Base-by-base conservation (phyloP, 2,797 vertebrate species). In the Gymnoscopelus microlampas region DNA sequence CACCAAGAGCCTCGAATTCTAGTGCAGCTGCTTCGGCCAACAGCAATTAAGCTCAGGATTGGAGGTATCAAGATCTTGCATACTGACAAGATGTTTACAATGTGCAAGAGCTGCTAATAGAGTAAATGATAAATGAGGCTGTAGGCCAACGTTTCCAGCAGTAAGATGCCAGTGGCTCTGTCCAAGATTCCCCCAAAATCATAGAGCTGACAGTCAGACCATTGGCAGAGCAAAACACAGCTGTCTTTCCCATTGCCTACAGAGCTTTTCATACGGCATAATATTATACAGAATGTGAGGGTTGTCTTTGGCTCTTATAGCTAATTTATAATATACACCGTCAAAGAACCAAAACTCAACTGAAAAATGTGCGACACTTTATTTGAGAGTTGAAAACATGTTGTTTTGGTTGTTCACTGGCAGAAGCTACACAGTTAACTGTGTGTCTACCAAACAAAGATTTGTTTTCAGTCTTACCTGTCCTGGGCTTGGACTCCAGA, bases 401-500 rank as follows among this genome's bases (percentile, higher is more conserved):
- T 8, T 29, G 26, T 44, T 44, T 44, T 44, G 39, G 39, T 44
- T 39, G 35, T 39, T 44, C 39, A 44, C 7, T 44, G 39, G 39
- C 39, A 44, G 39, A 44, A 3, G 8, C 10, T 8, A 44, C 9
- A 44, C 7, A 44, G 39, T 44, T 44, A 8, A 3, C 39, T 3
- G 39, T 10, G 50, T 76, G 64, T 77, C 44, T 54, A 50, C 49
- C 39, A 66, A 62, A 77, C 24, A 71, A 0, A 3, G 49, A 70
- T 49, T 23, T 60, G 49, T 73, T 74, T 63, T 79, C 64, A 23
- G 65, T 68, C 92, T 91, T 94, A 98, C 97, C 94, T 96, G 97
- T 68, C 90, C 93, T 64, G 92, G 87, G 55, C 85, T 83, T 63
- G 95, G 91, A 3, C 77, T 95, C 96, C 95, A 95, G 82, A 97